phyloP scores from a whole-genome alignment of 1,140 invertebrate genomes.

The Gyrodactylus salaris region DNA sequence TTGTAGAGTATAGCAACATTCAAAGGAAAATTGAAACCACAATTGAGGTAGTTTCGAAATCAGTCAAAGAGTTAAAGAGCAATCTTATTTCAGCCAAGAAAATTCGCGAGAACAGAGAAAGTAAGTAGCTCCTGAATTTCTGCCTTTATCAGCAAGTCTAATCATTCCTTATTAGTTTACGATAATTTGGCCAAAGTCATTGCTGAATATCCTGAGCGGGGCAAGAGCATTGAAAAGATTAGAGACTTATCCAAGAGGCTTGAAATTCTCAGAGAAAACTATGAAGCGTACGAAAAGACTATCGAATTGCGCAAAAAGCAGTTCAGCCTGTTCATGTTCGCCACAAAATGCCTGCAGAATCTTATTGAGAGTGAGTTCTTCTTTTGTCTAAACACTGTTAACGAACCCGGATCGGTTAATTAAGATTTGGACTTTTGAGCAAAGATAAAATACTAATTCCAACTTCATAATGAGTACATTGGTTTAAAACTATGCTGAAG shows the following conservation, averaged over 20 bases:
- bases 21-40: not conserved
- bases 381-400: no score
- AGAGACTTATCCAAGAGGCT: not conserved
- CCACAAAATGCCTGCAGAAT: not conserved
- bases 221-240: not conserved
- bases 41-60: not conserved
- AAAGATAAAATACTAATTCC: no score
- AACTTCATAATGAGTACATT: no score
- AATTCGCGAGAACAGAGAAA: not conserved
- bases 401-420: no score
- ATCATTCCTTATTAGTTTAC: no score
- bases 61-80: not conserved
- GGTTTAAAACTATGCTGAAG: no score
- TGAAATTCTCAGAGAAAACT: not conserved
- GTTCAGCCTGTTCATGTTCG: not conserved
- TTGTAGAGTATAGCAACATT: not conserved
- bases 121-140: no score
- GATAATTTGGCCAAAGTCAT: not conserved
- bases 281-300: not conserved
- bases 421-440: no score
- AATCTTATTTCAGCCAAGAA: not conserved
- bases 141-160: no score
- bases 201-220: not conserved
- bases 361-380: not conserved
- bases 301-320: not conserved